A percentile compares a stretch with the other conserved stretches of the same genome.
phyloP scores from a whole-genome alignment of 1,140 invertebrate genomes.

The Maconellicoccus hirsutus region DNA sequence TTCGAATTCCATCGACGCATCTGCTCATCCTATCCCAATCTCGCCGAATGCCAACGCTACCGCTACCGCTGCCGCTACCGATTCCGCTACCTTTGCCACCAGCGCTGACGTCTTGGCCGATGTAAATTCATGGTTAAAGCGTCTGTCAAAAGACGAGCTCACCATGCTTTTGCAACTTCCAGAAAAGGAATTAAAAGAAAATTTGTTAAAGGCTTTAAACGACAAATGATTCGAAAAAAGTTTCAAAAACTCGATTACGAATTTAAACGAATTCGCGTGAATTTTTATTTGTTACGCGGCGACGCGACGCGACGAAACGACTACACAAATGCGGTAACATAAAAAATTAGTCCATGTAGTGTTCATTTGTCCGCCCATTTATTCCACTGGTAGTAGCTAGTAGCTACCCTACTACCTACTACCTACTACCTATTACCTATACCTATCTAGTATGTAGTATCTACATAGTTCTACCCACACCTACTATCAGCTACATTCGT shows the following conservation, averaged over 20 bases:
- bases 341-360: too few relatives aligned
- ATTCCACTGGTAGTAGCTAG: too few relatives aligned
- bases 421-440: too few relatives aligned
- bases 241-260: slow-evolving; percentile 25
- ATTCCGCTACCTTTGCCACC: background rate
- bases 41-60: background rate
- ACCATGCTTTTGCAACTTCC: slow-evolving; percentile 26
- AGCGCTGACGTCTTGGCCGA: too few relatives aligned
- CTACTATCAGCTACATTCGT: too few relatives aligned
- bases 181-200: slow-evolving; percentile 28
- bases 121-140: slow-evolving; percentile 20
- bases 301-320: background rate
- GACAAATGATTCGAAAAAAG: slow-evolving; percentile 28
- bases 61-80: background rate
- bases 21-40: background rate
- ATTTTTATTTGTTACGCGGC: background rate
- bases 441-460: too few relatives aligned
- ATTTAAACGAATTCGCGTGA: background rate
- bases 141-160: slow-evolving; percentile 28
- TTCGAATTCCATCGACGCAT: background rate
- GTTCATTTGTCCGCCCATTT: too few relatives aligned
- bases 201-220: slow-evolving; percentile 27
- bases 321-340: too few relatives aligned
- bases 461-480: too few relatives aligned
- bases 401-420: too few relatives aligned